Evolutionary conservation across 2,113 vertebrate genomes (phyloP).

Genomic region (Daphoenositta chrysoptera): DNA sequence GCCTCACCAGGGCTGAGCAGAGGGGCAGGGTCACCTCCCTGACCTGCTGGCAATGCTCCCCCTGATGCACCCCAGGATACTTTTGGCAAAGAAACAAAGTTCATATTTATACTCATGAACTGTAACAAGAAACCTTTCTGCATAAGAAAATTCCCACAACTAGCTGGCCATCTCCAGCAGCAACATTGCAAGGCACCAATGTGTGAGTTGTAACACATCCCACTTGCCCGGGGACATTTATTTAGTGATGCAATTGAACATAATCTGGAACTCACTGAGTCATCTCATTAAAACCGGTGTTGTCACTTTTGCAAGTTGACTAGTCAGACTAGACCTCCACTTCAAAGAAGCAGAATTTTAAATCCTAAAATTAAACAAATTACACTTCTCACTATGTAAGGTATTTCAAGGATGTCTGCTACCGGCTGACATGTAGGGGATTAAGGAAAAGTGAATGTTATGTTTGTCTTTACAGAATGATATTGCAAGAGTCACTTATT

Average conservation of each 20-base stretch:
- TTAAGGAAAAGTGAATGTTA: neutral
- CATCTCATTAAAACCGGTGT: neutral
- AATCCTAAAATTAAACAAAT: neutral
- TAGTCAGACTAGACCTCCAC: neutral
- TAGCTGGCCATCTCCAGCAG: neutral
- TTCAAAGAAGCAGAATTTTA: neutral
- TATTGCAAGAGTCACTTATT: slow-evolving; percentile 6
- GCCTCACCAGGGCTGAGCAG: too few species aligned
- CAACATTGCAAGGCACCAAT: neutral
- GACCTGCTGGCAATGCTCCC: neutral
- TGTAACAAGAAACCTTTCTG: neutral
- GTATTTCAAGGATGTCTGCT: neutral
- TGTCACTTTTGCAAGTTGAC: neutral
- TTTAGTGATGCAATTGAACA: neutral
- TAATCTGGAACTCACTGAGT: neutral
- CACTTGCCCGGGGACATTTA: neutral
- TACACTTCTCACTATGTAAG: neutral
- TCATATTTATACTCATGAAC: neutral
- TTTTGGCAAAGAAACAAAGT: neutral
- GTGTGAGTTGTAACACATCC: neutral
- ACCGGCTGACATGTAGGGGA: neutral
- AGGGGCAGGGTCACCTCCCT: neutral
- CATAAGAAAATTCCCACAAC: neutral
- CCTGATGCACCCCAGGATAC: neutral
- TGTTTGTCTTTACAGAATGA: neutral